Conservation (phyloP, 2,797 vertebrate species). For the Muscicapa striata region DNA sequence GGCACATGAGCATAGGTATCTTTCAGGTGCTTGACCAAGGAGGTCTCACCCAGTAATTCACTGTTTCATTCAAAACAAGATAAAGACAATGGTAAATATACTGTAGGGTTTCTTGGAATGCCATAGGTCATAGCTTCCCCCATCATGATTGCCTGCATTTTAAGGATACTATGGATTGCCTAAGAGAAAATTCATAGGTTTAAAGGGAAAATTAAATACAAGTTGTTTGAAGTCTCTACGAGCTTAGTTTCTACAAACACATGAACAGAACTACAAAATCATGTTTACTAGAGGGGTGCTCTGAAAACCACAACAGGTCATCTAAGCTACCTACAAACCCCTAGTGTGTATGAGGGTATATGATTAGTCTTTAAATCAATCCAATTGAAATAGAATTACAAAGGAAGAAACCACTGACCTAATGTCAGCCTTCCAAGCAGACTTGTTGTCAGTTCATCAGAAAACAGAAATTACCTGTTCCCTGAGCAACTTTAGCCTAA, state of each 20-base stretch:
- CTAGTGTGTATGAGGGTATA: not conserved
- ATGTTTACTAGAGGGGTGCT: not conserved
- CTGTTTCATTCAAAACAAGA: not conserved
- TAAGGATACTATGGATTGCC: not conserved
- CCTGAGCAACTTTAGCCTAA: not conserved
- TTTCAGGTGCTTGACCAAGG: not conserved
- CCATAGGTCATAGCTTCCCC: rapidly evolving
- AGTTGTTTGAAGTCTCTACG: not conserved
- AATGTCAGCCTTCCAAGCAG: not conserved
- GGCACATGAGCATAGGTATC: rapidly evolving
- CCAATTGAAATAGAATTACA: not conserved
- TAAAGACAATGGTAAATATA: not conserved
- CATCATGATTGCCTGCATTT: not conserved
- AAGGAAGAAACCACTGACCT: not conserved
- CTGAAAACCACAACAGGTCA: not conserved
- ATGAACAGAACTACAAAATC: not conserved
- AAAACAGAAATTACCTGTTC: not conserved
- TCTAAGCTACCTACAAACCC: not conserved
- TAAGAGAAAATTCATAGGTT: not conserved
- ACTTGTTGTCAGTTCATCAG: not conserved
- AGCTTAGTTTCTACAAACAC: not conserved
- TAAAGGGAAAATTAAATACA: not conserved
- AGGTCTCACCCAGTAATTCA: not conserved
- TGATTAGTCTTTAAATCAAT: not conserved
- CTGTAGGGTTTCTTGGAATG: not conserved